Evolutionary conservation across 2,888 invertebrate genomes (phyloP).

Genomic region (Calameuta pallipes): DNA sequence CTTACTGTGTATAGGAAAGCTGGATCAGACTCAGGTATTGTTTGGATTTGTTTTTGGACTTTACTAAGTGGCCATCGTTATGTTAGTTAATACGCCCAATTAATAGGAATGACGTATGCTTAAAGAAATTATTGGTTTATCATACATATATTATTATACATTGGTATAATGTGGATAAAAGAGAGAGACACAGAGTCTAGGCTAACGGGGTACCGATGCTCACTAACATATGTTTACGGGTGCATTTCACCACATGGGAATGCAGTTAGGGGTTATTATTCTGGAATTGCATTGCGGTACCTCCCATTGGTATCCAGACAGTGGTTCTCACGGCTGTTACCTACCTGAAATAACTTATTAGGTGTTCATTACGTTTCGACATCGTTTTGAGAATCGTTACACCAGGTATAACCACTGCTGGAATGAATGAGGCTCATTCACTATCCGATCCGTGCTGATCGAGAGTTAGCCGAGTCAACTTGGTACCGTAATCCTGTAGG

Average conservation of each 20-base stretch:
- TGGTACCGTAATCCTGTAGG: slow-evolving; percentile 45
- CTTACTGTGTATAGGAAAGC: neutral
- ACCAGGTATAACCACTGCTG: slow-evolving; percentile 31
- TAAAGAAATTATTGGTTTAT: neutral
- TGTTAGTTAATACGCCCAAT: neutral
- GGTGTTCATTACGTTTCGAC: neutral
- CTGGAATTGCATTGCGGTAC: slow-evolving; percentile 46
- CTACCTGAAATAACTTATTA: neutral
- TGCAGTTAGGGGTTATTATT: slow-evolving; percentile 46
- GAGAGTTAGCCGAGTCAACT: slow-evolving; percentile 1
- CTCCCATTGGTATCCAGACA: slow-evolving; percentile 15
- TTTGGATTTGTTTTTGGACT: neutral
- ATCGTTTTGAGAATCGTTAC: neutral
- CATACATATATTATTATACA: neutral
- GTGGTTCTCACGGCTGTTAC: neutral
- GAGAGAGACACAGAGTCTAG: slow-evolving; percentile 10
- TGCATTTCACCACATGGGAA: slow-evolving; percentile 17
- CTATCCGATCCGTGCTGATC: slow-evolving; percentile 29
- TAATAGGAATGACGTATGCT: neutral
- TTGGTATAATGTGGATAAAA: neutral
- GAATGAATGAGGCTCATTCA: slow-evolving; percentile 45
- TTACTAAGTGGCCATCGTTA: neutral
- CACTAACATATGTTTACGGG: neutral
- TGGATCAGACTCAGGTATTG: neutral
- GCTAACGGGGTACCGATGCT: slow-evolving; percentile 13